Conservation (phyloP, 35 echinoderm and acorn worm species). For the Amphiura filiformis region DNA sequence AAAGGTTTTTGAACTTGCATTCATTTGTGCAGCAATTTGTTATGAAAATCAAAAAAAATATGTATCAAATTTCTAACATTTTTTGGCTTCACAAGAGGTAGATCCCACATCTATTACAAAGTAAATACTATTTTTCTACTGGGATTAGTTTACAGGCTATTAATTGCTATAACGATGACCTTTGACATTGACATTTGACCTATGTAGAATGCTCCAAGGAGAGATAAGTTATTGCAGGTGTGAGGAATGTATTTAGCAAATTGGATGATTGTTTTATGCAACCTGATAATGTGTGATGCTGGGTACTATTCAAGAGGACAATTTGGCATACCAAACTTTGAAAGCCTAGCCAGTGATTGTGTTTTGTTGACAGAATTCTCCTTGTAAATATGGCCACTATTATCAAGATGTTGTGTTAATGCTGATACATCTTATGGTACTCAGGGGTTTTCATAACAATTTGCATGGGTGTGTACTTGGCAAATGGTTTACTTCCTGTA, state of each 20-base stretch:
- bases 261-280: too few relatives aligned
- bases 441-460: too few relatives aligned
- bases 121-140: neutral
- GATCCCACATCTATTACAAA: too few relatives aligned
- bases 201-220: neutral
- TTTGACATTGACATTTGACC: neutral
- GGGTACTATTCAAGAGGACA: neutral
- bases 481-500: too few relatives aligned
- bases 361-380: neutral
- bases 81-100: too few relatives aligned
- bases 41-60: too few relatives aligned
- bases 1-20: too few relatives aligned
- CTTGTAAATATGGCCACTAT: neutral
- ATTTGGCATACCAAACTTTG: neutral
- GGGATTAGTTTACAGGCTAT: neutral
- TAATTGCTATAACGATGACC: neutral
- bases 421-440: neutral
- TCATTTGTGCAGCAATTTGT: too few relatives aligned
- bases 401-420: neutral
- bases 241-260: neutral
- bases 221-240: neutral
- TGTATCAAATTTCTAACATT: too few relatives aligned
- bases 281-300: too few relatives aligned
- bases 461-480: too few relatives aligned
- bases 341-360: neutral